Conservation (phyloP, 2,797 vertebrate species). For the Zalophus californianus region DNA sequence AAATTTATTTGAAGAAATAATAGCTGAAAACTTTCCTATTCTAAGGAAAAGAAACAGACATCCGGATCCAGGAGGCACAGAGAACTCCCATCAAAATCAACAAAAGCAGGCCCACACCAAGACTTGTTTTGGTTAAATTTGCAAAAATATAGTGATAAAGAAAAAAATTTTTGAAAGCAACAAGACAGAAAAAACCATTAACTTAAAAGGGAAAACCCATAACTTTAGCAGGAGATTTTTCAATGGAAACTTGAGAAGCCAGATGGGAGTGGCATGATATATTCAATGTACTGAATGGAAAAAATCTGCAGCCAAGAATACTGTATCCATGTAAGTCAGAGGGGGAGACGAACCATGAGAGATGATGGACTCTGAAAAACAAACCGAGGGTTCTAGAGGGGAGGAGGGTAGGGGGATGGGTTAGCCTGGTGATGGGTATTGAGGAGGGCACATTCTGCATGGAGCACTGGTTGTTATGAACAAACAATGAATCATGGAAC, state of each 20-base stretch:
- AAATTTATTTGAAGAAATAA: neutral
- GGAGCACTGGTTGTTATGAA: too few species aligned
- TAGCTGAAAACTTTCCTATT: neutral
- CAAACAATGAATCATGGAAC: too few species aligned
- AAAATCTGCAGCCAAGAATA: neutral
- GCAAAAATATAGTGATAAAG: neutral
- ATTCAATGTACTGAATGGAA: neutral
- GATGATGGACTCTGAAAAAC: too few species aligned
- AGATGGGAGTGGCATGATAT: neutral
- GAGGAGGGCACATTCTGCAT: too few species aligned
- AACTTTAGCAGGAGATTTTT: neutral
- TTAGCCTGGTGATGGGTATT: too few species aligned
- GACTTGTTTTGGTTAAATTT: neutral
- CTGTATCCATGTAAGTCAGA: neutral
- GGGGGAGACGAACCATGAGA: too few species aligned
- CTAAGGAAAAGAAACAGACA: neutral
- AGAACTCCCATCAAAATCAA: neutral
- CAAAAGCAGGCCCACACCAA: neutral
- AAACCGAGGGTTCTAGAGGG: too few species aligned
- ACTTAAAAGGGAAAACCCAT: neutral
- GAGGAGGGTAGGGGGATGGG: too few species aligned
- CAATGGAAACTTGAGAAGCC: neutral
- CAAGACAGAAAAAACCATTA: neutral
- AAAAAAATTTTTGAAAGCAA: neutral
- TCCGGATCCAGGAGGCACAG: neutral